phyloP scores from a whole-genome alignment of 1,140 invertebrate species.

The Drosophila insularis region DNA sequence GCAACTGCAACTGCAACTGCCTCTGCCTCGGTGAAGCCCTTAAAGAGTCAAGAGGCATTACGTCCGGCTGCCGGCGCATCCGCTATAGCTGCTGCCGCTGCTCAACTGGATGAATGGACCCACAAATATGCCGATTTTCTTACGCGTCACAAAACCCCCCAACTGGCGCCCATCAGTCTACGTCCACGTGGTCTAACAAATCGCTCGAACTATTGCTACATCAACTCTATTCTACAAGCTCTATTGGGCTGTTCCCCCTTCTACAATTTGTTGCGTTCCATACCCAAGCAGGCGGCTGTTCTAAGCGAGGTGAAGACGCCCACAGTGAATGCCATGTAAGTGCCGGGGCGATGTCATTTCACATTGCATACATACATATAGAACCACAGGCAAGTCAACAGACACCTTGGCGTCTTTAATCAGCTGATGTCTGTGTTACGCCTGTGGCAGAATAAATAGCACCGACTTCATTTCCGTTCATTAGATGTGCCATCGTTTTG shows the following conservation, averaged over 20 bases:
- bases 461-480: slow-evolving; percentile 21
- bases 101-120: slow-evolving; percentile 74
- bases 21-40: slow-evolving; percentile 44
- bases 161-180: slow-evolving; percentile 88
- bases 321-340: slow-evolving; percentile 92
- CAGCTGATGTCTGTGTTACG: slow-evolving; percentile 73
- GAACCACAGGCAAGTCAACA: not conserved
- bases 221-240: slow-evolving; percentile 95
- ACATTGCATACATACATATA: no score
- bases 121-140: slow-evolving; percentile 87
- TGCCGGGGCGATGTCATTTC: slow-evolving; percentile 3
- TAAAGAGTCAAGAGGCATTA: slow-evolving; percentile 37
- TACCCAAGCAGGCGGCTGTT: slow-evolving; percentile 85
- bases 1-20: slow-evolving; percentile 13
- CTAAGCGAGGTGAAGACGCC: slow-evolving; percentile 89
- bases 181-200: slow-evolving; percentile 94
- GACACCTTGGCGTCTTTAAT: slow-evolving; percentile 1
- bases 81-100: slow-evolving; percentile 15
- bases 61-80: slow-evolving; percentile 20
- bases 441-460: slow-evolving; percentile 69
- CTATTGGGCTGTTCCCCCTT: slow-evolving; percentile 96
- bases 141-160: slow-evolving; percentile 88
- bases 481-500: slow-evolving; percentile 53
- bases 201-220: slow-evolving; percentile 97
- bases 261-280: slow-evolving; percentile 92